A percentile compares a stretch with the other conserved stretches of the same genome.
Evolutionary conservation across 2,888 invertebrate species (phyloP).

Genomic region (Metacarcinus magister): DNA sequence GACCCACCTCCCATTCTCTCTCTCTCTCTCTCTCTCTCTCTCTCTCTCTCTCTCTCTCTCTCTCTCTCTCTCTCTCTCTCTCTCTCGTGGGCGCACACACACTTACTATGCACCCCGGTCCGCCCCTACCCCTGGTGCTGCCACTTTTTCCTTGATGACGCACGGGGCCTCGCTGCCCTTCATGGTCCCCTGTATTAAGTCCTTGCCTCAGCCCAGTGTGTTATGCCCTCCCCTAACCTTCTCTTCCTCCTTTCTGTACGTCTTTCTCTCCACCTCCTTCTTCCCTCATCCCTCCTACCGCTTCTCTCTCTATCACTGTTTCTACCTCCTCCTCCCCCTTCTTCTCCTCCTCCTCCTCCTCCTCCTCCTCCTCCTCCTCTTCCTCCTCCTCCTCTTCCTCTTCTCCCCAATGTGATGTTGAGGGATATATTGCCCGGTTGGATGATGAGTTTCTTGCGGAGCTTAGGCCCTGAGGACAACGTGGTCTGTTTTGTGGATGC

Average conservation of each 20-base stretch:
- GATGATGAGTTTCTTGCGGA: neutral
- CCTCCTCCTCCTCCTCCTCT: neutral
- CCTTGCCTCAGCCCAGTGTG: neutral
- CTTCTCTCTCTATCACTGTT: neutral
- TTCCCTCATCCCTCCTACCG: neutral
- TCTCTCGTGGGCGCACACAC: neutral
- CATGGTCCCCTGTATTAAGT: neutral
- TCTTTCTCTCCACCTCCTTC: neutral
- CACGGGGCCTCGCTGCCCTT: slow-evolving; percentile 10
- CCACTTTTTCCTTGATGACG: slow-evolving; percentile 1
- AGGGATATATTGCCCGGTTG: neutral
- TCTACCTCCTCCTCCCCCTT: neutral
- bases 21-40: neutral
- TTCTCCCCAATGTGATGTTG: neutral
- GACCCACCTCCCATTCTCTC: neutral
- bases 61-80: no score
- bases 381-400: neutral
- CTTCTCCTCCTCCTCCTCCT: neutral
- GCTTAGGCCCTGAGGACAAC: neutral
- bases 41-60: neutral
- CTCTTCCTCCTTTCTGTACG: neutral
- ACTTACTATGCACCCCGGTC: slow-evolving; percentile 4
- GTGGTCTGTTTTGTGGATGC: neutral
- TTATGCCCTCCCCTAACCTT: neutral
- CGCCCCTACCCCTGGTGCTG: neutral